These are phyloP conservation scores for Agrypnia vestita DNA, from an alignment of 1,140 invertebrate species.

Conservation along the genomic window DNA sequence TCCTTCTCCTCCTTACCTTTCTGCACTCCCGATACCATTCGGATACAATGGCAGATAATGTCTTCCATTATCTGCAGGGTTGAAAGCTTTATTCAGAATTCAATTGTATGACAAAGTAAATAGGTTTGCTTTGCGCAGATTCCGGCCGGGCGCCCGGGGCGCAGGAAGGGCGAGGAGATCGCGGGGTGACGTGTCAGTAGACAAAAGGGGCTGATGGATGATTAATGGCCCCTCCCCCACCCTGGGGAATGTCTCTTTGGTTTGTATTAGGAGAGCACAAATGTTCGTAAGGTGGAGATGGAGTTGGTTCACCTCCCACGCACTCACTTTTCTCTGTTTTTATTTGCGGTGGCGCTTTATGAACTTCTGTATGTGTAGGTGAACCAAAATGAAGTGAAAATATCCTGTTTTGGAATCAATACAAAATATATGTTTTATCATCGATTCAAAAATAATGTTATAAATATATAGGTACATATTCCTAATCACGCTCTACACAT, in stretches of 20 bases:
- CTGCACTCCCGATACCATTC: slow-evolving; percentile 46
- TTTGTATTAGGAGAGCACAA: slow-evolving; percentile 45
- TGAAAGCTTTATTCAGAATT: slow-evolving; percentile 55
- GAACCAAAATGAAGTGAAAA: background rate
- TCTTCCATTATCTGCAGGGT: slow-evolving; percentile 53
- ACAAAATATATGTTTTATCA: too few species aligned
- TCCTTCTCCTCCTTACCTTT: slow-evolving; percentile 35
- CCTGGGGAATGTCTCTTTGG: slow-evolving; percentile 39
- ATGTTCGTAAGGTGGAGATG: slow-evolving; percentile 37
- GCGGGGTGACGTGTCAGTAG: slow-evolving; percentile 57
- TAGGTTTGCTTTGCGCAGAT: slow-evolving; percentile 54
- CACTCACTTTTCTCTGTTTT: slow-evolving; percentile 22
- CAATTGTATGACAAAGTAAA: slow-evolving; percentile 61
- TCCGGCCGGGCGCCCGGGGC: slow-evolving; percentile 34
- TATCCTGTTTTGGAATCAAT: too few species aligned
- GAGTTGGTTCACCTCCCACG: slow-evolving; percentile 17
- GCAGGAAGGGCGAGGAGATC: slow-evolving; percentile 14
- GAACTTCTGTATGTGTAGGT: background rate
- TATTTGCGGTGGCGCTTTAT: slow-evolving; percentile 37
- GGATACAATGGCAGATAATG: slow-evolving; percentile 58
- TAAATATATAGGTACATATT: too few species aligned
- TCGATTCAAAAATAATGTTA: too few species aligned
- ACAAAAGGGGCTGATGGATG: slow-evolving; percentile 68
- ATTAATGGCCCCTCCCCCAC: slow-evolving; percentile 63
- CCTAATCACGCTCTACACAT: too few species aligned